Base-by-base conservation (phyloP, 2,888 invertebrate species). In the Dryadula phaetusa region DNA sequence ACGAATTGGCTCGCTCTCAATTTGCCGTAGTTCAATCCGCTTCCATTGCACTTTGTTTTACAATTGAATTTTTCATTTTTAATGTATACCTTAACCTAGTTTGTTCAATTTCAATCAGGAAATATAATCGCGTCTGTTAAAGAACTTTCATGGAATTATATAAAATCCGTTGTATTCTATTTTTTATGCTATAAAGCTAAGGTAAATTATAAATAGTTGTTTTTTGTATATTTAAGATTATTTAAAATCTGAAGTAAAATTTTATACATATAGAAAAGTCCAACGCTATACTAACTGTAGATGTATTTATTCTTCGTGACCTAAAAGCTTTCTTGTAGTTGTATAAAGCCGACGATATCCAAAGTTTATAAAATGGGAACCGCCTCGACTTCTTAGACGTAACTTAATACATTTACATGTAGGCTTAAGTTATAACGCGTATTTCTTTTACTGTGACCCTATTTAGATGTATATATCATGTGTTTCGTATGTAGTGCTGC, bases 1-100 rank as follows among this genome's bases (percentile, higher is more conserved):
- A 90, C 91, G 90, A 90, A 92, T 91, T 90, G 91, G 86, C 85
- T 88, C 87, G 90, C 89, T 88, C 92, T 90, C 92, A 64, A 70
- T 67, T 70, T 67, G 79, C 77, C 77, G 85, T 82, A 81, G 77
- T 82, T 82, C 86, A 84, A 83, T 80, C 78, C 82, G 83, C 86
- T 85, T 86, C 87, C 86, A 85, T 75, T 87, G 88, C 88, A 87
- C 86, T 88, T 89, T 85, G 84, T 87, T 87, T 85, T 79, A 54
- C 72, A 75, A 82, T 79, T 78, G 77, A 69, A 58, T 56, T 58
- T 62, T 68, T 65, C 46, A 61, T 66, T 28, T 62, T 54, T 66
- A 66, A 44, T 53, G 34, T 56, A 61, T 44, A 47, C 53, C 62
- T 40, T 61, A 28, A 52, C 12, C 53, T 42, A 32, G 49, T 47